Evolutionary conservation across 2,113 vertebrate genomes (phyloP).

Genomic region (Athene noctua): DNA sequence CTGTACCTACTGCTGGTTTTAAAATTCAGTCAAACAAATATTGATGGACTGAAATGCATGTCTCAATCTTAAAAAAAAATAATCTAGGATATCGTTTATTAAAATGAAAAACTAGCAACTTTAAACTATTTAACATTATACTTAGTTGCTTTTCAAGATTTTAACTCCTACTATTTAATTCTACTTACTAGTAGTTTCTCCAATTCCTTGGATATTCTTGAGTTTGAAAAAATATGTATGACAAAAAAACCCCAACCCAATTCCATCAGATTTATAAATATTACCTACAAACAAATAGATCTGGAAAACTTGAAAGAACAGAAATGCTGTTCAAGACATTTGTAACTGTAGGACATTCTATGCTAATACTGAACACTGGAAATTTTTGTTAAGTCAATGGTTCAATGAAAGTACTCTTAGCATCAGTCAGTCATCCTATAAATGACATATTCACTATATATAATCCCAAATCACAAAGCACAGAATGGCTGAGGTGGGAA

Average conservation of each 20-base stretch:
- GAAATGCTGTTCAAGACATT: background rate
- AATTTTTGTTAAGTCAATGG: background rate
- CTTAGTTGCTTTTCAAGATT: background rate
- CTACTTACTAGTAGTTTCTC: background rate
- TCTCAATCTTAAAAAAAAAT: background rate
- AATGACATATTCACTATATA: background rate
- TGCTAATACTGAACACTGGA: background rate
- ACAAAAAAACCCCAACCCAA: background rate
- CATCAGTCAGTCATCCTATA: background rate
- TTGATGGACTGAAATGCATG: background rate
- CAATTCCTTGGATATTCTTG: background rate
- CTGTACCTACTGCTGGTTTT: background rate
- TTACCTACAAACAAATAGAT: background rate
- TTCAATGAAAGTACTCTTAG: background rate
- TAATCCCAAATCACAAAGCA: background rate
- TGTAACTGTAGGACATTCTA: background rate
- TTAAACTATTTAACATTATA: background rate
- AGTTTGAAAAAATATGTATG: background rate
- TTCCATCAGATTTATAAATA: background rate
- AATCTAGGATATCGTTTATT: background rate
- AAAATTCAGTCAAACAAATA: background rate
- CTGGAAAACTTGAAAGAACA: background rate
- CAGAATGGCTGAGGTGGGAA: background rate
- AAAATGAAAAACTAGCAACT: background rate
- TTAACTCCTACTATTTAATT: background rate